Conservation (phyloP, 2,113 vertebrate species). For the Jacana jacana region DNA sequence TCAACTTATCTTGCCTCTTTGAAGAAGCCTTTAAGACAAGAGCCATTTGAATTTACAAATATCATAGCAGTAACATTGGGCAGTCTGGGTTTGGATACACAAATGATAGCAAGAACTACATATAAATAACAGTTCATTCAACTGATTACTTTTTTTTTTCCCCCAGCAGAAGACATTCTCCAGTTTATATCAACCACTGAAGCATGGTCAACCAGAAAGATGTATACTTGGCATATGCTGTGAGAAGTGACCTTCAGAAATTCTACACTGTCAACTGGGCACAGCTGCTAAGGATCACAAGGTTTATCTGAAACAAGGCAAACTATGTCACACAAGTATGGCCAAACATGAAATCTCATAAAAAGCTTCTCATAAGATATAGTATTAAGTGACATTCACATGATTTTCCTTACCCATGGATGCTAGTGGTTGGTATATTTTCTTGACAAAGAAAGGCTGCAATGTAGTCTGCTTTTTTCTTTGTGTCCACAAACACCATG, state of each 20-base stretch:
- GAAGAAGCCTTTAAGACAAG: neutral
- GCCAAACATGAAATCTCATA: neutral
- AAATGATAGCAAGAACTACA: neutral
- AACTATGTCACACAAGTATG: neutral
- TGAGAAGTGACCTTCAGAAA: neutral
- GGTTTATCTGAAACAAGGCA: neutral
- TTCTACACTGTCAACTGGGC: neutral
- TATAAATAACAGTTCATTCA: neutral
- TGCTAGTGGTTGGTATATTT: slow-evolving; percentile 89
- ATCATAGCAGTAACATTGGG: neutral
- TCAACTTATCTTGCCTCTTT: rapidly evolving
- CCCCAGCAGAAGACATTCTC: neutral
- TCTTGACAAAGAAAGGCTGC: slow-evolving; percentile 91
- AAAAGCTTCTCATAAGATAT: neutral
- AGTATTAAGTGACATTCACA: neutral
- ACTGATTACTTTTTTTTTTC: neutral
- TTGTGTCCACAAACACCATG: slow-evolving; percentile 94
- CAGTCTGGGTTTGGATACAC: neutral
- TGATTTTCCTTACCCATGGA: slow-evolving; percentile 83
- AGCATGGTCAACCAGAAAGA: neutral
- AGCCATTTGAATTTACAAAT: neutral
- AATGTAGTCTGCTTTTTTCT: slow-evolving; percentile 92
- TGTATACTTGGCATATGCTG: neutral
- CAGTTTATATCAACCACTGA: neutral
- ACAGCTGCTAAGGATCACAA: neutral